Base-by-base conservation (phyloP, 1,140 invertebrate genomes). In the Euglossa dilemma region DNA sequence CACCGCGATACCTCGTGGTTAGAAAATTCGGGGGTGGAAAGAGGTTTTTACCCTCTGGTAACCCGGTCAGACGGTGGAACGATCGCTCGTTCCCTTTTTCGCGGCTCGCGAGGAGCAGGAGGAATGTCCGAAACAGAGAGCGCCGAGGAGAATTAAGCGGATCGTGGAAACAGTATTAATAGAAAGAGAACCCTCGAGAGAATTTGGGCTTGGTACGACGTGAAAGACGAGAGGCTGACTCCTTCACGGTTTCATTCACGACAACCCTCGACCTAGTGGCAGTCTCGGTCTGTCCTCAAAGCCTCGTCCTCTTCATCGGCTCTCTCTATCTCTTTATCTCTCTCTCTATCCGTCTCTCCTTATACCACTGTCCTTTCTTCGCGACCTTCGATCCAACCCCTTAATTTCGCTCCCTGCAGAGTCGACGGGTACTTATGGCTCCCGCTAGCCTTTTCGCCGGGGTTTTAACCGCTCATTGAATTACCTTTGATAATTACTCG, bases 351-450 rank as follows among this genome's bases (percentile, higher is more conserved):
- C n/a, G n/a, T n/a, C n/a, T n/a, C 72, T 87, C 84, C 69, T 76
- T 59, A 77, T 63, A 43, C 9, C 73, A 57, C 59, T 56, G 56
- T 85, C 74, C 85, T 83, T 80, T 86, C 85, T 75, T 72, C 64
- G 79, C 71, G 71, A 85, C 71, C 83, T 86, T 71, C 71, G 63
- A 87, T 64, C 86, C 85, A 80, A 74, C 85, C 74, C 85, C 85
- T 87, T 63, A 77, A 84, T 86, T 66, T 87, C 36, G 45, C 77
- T 75, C 75, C 69, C 76, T 71, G 20, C 66, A 56, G 52, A 59
- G 52, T 72, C 36, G 73, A 45, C 71, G 28, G 36, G 57, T 81
- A 74, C 83, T 84, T 81, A 67, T 36, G 47, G 78, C 20, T 25
- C 47, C 18, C 52, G 61, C 72, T 81, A 18, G 79, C 79, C 71